These are phyloP conservation scores for Elysia crispata DNA, from an alignment of 2,888 invertebrate species.

Conservation along the genomic window DNA sequence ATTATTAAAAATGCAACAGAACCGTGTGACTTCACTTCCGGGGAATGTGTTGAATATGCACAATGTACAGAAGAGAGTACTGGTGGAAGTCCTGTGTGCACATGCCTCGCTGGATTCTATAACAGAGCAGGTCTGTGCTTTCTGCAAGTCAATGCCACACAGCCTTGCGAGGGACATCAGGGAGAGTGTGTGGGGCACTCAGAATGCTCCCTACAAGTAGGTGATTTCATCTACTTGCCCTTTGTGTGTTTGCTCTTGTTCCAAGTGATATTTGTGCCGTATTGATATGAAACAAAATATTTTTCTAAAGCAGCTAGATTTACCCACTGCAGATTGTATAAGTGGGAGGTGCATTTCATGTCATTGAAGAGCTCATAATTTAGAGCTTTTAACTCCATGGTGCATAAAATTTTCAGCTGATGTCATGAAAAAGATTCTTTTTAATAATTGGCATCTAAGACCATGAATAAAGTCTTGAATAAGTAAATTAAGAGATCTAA, in stretches of 20 bases:
- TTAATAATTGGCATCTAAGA: too few relatives aligned
- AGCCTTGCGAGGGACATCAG: slow-evolving; percentile 34
- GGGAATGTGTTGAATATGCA: slow-evolving; percentile 45
- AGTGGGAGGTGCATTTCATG: too few relatives aligned
- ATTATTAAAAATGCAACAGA: slow-evolving; percentile 39
- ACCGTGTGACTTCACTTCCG: slow-evolving; percentile 32
- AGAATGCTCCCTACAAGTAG: slow-evolving; percentile 29
- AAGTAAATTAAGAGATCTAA: too few relatives aligned
- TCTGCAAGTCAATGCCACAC: slow-evolving; percentile 36
- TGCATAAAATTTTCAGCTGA: too few relatives aligned
- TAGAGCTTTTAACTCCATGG: too few relatives aligned
- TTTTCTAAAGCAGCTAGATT: too few relatives aligned
- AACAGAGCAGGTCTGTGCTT: slow-evolving; percentile 24
- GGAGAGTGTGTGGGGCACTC: slow-evolving; percentile 34
- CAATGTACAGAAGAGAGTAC: slow-evolving; percentile 12
- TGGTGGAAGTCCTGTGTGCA: background rate
- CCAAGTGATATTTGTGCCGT: slow-evolving; percentile 36
- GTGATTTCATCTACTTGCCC: slow-evolving; percentile 33
- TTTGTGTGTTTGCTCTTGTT: slow-evolving; percentile 15
- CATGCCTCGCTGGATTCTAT: slow-evolving; percentile 32
- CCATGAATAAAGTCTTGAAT: too few relatives aligned
- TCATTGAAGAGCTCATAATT: too few relatives aligned
- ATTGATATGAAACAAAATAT: too few relatives aligned
- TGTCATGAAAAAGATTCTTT: too few relatives aligned
- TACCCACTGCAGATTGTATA: too few relatives aligned